These are phyloP conservation scores for Pollachius pollachius DNA, from an alignment of 2,113 vertebrate species.

Conservation along the genomic window DNA sequence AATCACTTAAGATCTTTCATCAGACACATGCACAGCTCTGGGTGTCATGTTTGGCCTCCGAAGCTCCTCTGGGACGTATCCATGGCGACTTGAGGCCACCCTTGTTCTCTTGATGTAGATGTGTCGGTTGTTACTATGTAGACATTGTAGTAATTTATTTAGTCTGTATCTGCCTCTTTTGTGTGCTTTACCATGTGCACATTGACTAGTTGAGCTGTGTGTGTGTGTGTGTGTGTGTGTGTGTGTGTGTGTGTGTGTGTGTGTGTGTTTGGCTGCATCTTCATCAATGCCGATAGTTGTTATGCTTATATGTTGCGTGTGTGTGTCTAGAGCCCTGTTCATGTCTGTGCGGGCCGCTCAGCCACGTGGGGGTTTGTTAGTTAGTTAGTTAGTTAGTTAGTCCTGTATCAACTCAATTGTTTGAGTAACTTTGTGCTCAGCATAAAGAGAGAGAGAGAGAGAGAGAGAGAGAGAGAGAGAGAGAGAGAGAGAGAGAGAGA, in stretches of 20 bases:
- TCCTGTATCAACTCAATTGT: background rate
- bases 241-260: background rate
- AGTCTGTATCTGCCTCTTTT: background rate
- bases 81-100: constrained; percentile 25
- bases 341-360: background rate
- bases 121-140: constrained; percentile 1
- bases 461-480: background rate
- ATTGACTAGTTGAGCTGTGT: background rate
- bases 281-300: background rate
- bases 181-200: constrained; percentile 4
- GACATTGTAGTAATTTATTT: background rate
- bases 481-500: too few species aligned
- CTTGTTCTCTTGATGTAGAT: constrained; percentile 8
- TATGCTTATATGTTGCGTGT: background rate
- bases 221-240: constrained; percentile 1
- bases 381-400: too few species aligned
- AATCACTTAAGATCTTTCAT: constrained; percentile 28
- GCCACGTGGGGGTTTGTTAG: background rate
- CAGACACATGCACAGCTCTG: constrained; percentile 20
- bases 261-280: background rate
- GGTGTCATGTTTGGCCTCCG: constrained; percentile 26
- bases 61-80: constrained; percentile 31
- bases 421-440: background rate
- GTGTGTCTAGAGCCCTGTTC: background rate
- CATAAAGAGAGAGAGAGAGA: background rate